Conservation (phyloP, 2,888 invertebrate species). For the Ischnus inquisitorius region DNA sequence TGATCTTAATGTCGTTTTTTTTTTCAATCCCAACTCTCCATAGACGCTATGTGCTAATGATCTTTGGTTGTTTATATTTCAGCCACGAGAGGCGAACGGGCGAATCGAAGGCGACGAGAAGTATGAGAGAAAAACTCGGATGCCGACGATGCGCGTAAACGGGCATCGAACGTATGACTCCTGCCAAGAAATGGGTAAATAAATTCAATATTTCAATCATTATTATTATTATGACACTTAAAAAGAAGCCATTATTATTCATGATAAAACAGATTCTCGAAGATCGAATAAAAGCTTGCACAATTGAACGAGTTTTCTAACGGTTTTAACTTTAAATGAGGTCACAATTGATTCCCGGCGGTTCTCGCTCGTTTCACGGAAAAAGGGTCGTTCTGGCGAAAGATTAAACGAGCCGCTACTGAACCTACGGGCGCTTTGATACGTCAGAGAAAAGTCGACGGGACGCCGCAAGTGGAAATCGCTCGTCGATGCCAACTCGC, state of each 20-base stretch:
- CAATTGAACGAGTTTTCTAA: conserved; percentile 52
- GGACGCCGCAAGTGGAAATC: not conserved
- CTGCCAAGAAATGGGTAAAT: conserved; percentile 83
- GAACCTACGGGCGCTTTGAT: not conserved
- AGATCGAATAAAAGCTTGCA: not conserved
- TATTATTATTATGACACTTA: not conserved
- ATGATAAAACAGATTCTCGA: not conserved
- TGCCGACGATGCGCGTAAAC: conserved; percentile 83
- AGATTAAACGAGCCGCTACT: not conserved
- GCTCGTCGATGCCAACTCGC: not conserved
- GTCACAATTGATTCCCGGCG: not conserved
- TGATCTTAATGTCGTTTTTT: not conserved
- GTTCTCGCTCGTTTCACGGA: not conserved
- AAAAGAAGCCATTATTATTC: not conserved
- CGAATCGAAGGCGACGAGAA: conserved; percentile 67
- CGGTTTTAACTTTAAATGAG: conserved; percentile 59
- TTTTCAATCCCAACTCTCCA: not conserved
- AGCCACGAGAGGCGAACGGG: conserved; percentile 19
- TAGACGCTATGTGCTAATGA: not conserved
- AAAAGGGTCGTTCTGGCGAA: conserved; percentile 29
- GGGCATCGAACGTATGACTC: conserved; percentile 80
- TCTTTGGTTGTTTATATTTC: conserved; percentile 44
- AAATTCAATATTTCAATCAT: conserved; percentile 1
- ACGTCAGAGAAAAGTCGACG: not conserved
- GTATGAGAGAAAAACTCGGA: conserved; percentile 80